phyloP scores from a whole-genome alignment of 2,888 invertebrate genomes.

The Nemotelus nigrinus region DNA sequence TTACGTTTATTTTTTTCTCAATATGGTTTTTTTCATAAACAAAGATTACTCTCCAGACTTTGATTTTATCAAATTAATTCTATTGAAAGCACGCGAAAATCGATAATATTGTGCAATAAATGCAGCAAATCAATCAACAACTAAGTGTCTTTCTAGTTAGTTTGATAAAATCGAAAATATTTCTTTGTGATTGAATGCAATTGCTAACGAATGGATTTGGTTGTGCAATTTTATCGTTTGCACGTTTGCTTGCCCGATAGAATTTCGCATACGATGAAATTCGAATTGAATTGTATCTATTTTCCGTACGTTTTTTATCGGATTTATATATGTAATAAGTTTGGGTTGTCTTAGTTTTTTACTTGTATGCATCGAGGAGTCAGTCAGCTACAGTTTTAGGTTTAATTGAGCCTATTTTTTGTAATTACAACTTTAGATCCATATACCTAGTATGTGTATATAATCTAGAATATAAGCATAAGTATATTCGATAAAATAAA shows the following conservation, averaged over 20 bases:
- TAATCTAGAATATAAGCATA: too few relatives aligned
- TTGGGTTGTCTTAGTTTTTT: neutral
- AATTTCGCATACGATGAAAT: neutral
- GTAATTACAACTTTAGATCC: too few relatives aligned
- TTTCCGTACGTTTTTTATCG: neutral
- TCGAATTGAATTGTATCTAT: neutral
- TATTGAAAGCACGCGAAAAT: neutral
- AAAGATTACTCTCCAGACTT: neutral
- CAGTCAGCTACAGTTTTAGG: too few relatives aligned
- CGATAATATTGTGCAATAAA: slow-evolving; percentile 24
- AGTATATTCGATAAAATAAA: too few relatives aligned
- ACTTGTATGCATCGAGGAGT: neutral
- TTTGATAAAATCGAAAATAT: slow-evolving; percentile 10
- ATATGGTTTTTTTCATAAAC: too few relatives aligned
- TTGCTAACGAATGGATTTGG: neutral
- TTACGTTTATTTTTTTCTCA: too few relatives aligned
- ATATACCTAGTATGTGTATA: too few relatives aligned
- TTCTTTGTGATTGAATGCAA: too few relatives aligned
- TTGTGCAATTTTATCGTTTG: neutral
- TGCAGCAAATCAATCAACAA: neutral
- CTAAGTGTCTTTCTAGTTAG: neutral
- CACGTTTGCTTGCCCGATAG: neutral
- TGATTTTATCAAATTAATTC: slow-evolving; percentile 36
- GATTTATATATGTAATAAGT: neutral
- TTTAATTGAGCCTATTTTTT: too few relatives aligned